Percentiles rank a stretch among this genome's conserved stretches.
Conservation (phyloP, 2,113 vertebrate species). For the Pimephales promelas region DNA sequence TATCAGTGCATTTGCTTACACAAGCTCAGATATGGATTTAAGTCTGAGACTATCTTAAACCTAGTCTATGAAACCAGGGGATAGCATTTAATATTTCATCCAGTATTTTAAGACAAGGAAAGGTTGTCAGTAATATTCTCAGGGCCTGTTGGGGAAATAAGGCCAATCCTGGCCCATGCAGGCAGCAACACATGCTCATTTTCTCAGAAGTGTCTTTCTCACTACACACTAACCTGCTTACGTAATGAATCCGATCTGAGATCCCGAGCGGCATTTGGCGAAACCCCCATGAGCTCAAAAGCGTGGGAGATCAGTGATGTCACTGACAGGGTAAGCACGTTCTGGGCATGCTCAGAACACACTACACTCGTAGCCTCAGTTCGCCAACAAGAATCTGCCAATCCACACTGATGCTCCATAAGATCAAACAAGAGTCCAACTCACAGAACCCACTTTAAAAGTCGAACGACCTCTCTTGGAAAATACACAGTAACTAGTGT, state of each 20-base stretch:
- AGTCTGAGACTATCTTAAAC: too few relatives aligned
- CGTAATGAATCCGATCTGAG: constrained; percentile 17
- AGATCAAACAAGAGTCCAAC: constrained; percentile 23
- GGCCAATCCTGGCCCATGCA: not conserved
- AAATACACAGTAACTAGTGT: not conserved
- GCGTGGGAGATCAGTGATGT: constrained; percentile 40
- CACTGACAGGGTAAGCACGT: constrained; percentile 45
- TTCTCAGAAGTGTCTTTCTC: constrained; percentile 11
- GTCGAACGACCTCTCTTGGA: not conserved
- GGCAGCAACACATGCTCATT: constrained; percentile 10
- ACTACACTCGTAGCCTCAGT: constrained; percentile 53
- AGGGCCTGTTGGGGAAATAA: not conserved
- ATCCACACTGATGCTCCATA: constrained; percentile 66
- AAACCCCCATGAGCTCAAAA: constrained; percentile 29
- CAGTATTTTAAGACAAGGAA: too few relatives aligned
- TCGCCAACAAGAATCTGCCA: constrained; percentile 59
- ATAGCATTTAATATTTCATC: too few relatives aligned
- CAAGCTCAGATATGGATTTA: too few relatives aligned
- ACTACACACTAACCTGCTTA: not conserved
- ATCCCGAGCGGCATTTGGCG: constrained; percentile 27
- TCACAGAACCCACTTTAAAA: not conserved
- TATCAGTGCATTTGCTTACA: too few relatives aligned
- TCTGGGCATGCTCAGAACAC: constrained; percentile 46
- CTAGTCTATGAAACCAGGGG: too few relatives aligned
- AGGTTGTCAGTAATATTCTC: not conserved